A percentile compares a stretch with the other conserved stretches of the same genome.
These are phyloP conservation scores for Spicauda simplicius DNA, from an alignment of 2,888 invertebrate species.

Conservation along the genomic window DNA sequence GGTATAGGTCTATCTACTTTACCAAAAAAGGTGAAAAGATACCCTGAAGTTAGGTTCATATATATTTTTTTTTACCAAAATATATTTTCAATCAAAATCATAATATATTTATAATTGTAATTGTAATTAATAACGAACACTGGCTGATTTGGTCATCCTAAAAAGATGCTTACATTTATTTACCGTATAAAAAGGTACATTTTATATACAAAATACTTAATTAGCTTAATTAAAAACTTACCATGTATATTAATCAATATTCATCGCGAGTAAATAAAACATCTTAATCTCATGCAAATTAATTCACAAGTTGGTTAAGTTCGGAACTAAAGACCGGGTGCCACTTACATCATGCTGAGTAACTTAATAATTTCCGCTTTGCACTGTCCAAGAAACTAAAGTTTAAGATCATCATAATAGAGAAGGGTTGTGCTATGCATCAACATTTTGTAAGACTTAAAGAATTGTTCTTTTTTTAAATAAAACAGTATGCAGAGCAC, in stretches of 20 bases:
- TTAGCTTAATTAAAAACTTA: neutral
- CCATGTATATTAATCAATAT: constrained; percentile 13
- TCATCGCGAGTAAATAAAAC: constrained; percentile 16
- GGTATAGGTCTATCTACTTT: no score
- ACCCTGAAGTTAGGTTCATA: no score
- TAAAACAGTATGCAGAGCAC: no score
- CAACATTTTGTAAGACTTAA: no score
- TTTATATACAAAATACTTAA: neutral
- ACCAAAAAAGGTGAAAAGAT: no score
- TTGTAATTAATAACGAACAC: no score
- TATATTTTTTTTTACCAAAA: no score
- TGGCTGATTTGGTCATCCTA: no score
- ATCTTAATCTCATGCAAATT: constrained; percentile 16
- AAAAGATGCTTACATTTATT: no score
- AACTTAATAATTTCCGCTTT: constrained; percentile 23
- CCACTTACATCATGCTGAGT: constrained; percentile 13
- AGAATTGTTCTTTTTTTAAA: neutral
- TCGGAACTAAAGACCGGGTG: constrained; percentile 6
- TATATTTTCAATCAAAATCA: no score
- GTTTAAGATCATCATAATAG: neutral
- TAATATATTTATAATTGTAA: no score
- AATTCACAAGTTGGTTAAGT: constrained; percentile 26
- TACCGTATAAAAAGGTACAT: no score
- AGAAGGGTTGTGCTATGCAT: neutral
- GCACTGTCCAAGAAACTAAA: neutral